Percentiles rank a stretch among this genome's conserved stretches.
phyloP scores from a whole-genome alignment of 2,113 vertebrate species.

The Tyrannus savana region DNA sequence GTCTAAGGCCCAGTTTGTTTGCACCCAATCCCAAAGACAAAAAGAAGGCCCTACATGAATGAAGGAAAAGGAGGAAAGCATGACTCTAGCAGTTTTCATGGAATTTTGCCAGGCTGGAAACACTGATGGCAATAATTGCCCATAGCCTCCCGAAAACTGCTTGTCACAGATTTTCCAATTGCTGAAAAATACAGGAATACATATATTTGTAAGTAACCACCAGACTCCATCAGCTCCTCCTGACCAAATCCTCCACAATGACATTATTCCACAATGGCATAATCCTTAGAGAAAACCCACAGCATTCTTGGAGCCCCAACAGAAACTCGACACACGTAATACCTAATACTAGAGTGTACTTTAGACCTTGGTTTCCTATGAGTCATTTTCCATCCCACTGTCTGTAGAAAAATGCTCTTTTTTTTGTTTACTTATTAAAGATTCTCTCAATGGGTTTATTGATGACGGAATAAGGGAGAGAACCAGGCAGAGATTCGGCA shows the following conservation, averaged over 20 bases:
- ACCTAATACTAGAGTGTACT: conserved; percentile 21
- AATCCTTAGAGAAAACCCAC: conserved; percentile 57
- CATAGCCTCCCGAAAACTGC: neutral
- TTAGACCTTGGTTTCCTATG: conserved; percentile 39
- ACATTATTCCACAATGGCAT: conserved; percentile 68
- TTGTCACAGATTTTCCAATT: conserved; percentile 4
- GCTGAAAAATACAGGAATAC: neutral
- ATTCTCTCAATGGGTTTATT: conserved; percentile 16
- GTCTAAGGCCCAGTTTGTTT: neutral
- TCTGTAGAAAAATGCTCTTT: neutral
- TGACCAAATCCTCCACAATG: conserved; percentile 50
- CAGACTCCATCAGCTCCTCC: conserved; percentile 24
- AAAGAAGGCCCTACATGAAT: neutral
- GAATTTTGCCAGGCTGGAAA: neutral
- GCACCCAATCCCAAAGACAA: neutral
- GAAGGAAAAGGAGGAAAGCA: neutral
- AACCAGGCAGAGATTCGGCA: neutral
- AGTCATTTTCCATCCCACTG: conserved; percentile 70
- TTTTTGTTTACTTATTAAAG: conserved; percentile 16
- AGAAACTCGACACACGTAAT: conserved; percentile 37
- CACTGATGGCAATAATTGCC: conserved; percentile 21
- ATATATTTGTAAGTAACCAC: conserved; percentile 37
- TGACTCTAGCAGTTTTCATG: neutral
- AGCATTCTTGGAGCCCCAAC: conserved; percentile 52
- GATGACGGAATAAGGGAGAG: neutral